phyloP scores from a whole-genome alignment of 1,140 invertebrate genomes.

The Carposina sasakii region DNA sequence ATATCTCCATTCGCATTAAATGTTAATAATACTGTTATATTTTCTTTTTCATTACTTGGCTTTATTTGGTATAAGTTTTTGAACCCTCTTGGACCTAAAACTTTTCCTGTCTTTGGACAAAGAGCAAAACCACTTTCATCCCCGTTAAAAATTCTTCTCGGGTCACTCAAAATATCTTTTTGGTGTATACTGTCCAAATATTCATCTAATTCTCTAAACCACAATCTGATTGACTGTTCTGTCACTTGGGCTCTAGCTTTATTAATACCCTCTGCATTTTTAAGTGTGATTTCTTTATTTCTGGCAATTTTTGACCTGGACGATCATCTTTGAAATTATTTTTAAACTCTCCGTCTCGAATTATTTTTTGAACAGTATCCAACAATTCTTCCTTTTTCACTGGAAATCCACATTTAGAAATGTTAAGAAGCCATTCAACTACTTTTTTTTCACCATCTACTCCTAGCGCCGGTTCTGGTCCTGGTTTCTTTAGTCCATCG shows the following conservation, averaged over 20 bases:
- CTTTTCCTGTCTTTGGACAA: slow-evolving; percentile 39
- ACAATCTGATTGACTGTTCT: slow-evolving; percentile 22
- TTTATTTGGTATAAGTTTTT: slow-evolving; percentile 40
- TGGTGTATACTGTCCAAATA: slow-evolving; percentile 19
- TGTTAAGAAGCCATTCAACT: slow-evolving; percentile 27
- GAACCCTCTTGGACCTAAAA: slow-evolving; percentile 30
- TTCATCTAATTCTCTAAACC: slow-evolving; percentile 21
- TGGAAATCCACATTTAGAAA: slow-evolving; percentile 30
- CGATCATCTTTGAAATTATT: slow-evolving; percentile 18
- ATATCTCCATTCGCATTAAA: slow-evolving; percentile 32
- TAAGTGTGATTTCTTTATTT: slow-evolving; percentile 18
- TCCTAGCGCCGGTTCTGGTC: slow-evolving; percentile 25
- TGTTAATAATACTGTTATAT: slow-evolving; percentile 38
- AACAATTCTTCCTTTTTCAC: slow-evolving; percentile 23
- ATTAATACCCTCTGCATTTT: slow-evolving; percentile 88
- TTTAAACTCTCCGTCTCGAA: slow-evolving; percentile 18
- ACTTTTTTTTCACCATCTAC: slow-evolving; percentile 27
- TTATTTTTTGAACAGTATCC: slow-evolving; percentile 22
- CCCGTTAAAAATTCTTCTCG: slow-evolving; percentile 38
- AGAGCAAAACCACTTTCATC: slow-evolving; percentile 45
- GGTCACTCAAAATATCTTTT: slow-evolving; percentile 31
- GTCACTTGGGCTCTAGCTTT: slow-evolving; percentile 23
- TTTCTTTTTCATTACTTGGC: slow-evolving; percentile 41
- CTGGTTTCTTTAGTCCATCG: slow-evolving; percentile 27
- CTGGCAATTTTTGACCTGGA: too few relatives aligned